phyloP scores from a whole-genome alignment of 1,140 invertebrate species.

The Zeugodacus cucurbitae region DNA sequence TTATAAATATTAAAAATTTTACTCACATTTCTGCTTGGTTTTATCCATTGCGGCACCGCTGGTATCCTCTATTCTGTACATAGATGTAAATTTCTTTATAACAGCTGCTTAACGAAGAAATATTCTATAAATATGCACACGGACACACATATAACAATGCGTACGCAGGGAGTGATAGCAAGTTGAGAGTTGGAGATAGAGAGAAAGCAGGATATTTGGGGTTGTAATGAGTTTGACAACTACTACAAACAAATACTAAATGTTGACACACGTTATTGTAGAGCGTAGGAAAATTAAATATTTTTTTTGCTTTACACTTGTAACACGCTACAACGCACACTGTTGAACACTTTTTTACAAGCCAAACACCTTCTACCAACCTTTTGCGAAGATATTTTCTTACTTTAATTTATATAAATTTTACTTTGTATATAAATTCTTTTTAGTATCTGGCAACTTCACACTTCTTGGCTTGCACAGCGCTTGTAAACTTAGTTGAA shows the following conservation, averaged over 20 bases:
- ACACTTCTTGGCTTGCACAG: not conserved
- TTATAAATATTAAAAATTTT: constrained; percentile 8
- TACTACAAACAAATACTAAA: not conserved
- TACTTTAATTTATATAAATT: not conserved
- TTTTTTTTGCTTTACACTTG: constrained; percentile 6
- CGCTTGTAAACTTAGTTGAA: not conserved
- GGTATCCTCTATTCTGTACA: constrained; percentile 65
- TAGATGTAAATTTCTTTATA: constrained; percentile 50
- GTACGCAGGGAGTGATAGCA: constrained; percentile 2
- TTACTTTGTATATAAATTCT: not conserved
- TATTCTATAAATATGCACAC: not conserved
- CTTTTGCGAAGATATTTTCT: not conserved
- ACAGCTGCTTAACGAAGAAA: constrained; percentile 25
- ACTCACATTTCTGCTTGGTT: constrained; percentile 65
- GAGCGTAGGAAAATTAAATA: not conserved
- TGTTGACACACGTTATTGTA: not conserved
- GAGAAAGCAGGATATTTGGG: not conserved
- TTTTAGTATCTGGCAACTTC: not conserved
- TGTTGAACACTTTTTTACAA: not conserved
- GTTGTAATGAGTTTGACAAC: not conserved
- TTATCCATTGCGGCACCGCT: constrained; percentile 65
- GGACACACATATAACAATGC: not conserved
- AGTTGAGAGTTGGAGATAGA: not conserved
- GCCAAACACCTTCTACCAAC: not conserved
- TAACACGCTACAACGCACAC: not conserved